Evolutionary conservation across 2,888 invertebrate genomes (phyloP), one percentile per base, ranked within the genome.

Genomic region (Dryomyza anilis): DNA sequence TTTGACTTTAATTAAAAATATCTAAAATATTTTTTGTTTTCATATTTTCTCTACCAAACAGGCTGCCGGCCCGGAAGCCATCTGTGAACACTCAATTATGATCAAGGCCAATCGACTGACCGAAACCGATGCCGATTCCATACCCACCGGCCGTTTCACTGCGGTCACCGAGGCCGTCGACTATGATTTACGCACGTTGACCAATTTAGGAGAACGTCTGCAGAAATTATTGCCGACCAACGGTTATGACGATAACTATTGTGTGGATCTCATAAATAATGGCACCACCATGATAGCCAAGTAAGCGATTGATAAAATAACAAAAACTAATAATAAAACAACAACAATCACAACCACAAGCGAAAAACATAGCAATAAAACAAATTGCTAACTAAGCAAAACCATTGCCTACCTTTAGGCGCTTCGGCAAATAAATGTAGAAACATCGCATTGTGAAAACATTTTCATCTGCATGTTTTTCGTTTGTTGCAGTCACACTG

Each of bases 181-280:
- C 0, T 92, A 89, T 77, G 95, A 96, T 83, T 86, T 96, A 53
- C 86, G 91, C 69, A 85, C 87, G 1, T 87, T 90, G 0, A 87
- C 87, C 58, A 78, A 86, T 19, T 81, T 96, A 14, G 88, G 88
- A 2, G 85, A 88, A 29, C 88, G 91, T 70, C 85, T 96, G 33
- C 83, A 88, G 29, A 82, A 88, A 23, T 85, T 88, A 73, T 86
- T 92, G 63, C 89, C 90, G 0, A 84, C 86, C 25, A 88, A 87
- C 21, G 95, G 95, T 2, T 95, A 89, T 76, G 95, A 96, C 81
- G 85, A 92, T 71, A 95, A 94, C 81, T 95, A 88, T 77, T 94
- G 94, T 76, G 80, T 95, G 30, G 16, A 69, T 45, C 55, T 71
- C 46, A 62, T 69, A 48, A 65, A 66, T n/a, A 71, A 72, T 45